Evolutionary conservation across 2,888 invertebrate species (phyloP).

Genomic region (Notocelia uddmanniana): DNA sequence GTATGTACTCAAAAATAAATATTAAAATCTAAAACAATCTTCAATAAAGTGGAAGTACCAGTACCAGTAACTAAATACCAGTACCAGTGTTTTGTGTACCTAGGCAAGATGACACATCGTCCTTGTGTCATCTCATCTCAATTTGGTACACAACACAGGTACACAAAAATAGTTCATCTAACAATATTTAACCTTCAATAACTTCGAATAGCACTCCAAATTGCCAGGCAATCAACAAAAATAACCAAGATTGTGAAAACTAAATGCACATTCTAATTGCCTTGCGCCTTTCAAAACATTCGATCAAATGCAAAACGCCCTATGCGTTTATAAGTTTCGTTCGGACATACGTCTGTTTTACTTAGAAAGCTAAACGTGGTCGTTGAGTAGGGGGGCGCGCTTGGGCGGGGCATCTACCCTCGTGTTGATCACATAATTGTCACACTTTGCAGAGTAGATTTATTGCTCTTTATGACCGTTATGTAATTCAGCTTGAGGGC

Average conservation of each 20-base stretch:
- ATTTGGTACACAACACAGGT: too few relatives aligned
- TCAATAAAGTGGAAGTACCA: too few relatives aligned
- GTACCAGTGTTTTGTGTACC: too few relatives aligned
- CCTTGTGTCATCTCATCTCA: background rate
- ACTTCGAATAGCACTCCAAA: background rate
- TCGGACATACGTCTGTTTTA: background rate
- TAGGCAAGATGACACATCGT: too few relatives aligned
- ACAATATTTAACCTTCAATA: background rate
- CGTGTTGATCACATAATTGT: constrained; percentile 49
- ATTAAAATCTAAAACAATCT: too few relatives aligned
- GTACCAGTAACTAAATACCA: too few relatives aligned
- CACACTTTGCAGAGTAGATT: constrained; percentile 50
- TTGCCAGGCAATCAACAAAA: constrained; percentile 15
- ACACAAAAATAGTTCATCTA: background rate
- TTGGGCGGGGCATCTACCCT: constrained; percentile 48
- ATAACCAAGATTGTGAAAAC: constrained; percentile 15
- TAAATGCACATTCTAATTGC: constrained; percentile 34
- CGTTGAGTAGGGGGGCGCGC: constrained; percentile 1
- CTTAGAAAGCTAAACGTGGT: background rate
- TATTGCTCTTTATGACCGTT: constrained; percentile 47
- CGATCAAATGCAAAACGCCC: background rate
- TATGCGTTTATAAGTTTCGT: background rate
- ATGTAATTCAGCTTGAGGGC: constrained; percentile 28
- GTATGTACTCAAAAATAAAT: too few relatives aligned
- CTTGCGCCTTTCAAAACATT: constrained; percentile 1